Evolutionary conservation across 1,140 invertebrate genomes (phyloP).

Genomic region (Archivesica marissinica): DNA sequence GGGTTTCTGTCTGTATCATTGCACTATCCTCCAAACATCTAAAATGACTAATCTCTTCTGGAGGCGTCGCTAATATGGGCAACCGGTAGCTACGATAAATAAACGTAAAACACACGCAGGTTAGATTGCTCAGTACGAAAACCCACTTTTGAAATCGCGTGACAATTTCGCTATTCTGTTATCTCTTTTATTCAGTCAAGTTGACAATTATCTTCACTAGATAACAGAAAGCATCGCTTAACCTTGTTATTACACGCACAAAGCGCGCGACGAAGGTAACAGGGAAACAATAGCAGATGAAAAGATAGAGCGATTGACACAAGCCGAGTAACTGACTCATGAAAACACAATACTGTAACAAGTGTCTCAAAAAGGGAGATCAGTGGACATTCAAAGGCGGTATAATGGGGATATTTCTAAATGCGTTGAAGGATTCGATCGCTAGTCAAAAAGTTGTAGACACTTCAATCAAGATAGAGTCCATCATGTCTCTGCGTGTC

Average conservation of each 20-base stretch:
- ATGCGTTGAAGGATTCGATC: neutral
- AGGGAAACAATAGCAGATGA: neutral
- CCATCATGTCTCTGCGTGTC: neutral
- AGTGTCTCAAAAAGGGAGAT: neutral
- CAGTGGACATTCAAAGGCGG: neutral
- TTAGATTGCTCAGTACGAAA: neutral
- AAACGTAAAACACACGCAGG: too few relatives aligned
- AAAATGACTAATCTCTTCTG: too few relatives aligned
- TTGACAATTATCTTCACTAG: constrained; percentile 14
- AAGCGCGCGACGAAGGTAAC: neutral
- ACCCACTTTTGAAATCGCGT: neutral
- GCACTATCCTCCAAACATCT: too few relatives aligned
- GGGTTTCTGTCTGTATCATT: too few relatives aligned
- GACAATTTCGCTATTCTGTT: constrained; percentile 6
- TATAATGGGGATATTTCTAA: neutral
- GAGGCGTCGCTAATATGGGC: too few relatives aligned
- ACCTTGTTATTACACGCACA: constrained; percentile 30
- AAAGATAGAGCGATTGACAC: constrained; percentile 28
- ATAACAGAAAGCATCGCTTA: constrained; percentile 36
- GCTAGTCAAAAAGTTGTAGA: neutral
- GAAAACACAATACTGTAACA: constrained; percentile 10
- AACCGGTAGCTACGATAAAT: too few relatives aligned
- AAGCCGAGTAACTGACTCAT: constrained; percentile 40
- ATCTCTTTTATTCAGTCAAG: constrained; percentile 23
- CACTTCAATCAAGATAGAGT: constrained; percentile 3